These are phyloP conservation scores for Drosophila triauraria DNA, from an alignment of 1,140 invertebrate species.

Conservation along the genomic window DNA sequence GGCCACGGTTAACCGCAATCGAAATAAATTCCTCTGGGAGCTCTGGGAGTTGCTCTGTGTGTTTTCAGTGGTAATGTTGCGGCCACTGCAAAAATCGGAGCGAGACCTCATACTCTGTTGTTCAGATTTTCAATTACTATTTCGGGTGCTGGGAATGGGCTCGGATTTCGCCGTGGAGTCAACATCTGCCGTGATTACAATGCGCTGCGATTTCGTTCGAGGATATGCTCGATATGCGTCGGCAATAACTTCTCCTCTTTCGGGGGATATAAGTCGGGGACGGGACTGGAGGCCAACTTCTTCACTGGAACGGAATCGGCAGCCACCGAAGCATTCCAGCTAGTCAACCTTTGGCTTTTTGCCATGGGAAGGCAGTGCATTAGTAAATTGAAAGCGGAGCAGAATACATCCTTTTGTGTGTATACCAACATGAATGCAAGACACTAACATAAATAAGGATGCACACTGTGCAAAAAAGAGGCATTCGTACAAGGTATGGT, in stretches of 20 bases:
- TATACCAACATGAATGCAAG: constrained; percentile 58
- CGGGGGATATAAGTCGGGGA: constrained; percentile 11
- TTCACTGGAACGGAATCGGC: constrained; percentile 10
- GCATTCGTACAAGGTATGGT: neutral
- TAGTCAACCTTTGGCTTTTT: constrained; percentile 64
- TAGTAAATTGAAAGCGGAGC: constrained; percentile 79
- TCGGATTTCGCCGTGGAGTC: neutral
- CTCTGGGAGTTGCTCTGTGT: constrained; percentile 15
- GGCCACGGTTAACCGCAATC: constrained; percentile 34
- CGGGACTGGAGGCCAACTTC: constrained; percentile 11
- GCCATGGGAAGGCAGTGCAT: constrained; percentile 52
- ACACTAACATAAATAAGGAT: constrained; percentile 61
- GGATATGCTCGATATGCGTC: constrained; percentile 46
- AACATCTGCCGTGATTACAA: constrained; percentile 36
- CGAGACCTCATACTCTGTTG: constrained; percentile 7
- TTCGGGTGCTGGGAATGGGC: neutral
- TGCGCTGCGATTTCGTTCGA: constrained; percentile 21
- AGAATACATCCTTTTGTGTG: constrained; percentile 50
- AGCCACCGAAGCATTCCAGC: constrained; percentile 27
- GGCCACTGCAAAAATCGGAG: constrained; percentile 28
- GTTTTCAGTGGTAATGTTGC: constrained; percentile 28
- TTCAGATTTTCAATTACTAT: constrained; percentile 19
- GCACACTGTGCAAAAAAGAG: neutral
- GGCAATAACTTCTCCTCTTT: constrained; percentile 39
- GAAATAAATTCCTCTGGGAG: constrained; percentile 37